These are phyloP conservation scores for Chorisops tibialis DNA, from an alignment of 2,888 invertebrate genomes.

Conservation along the genomic window DNA sequence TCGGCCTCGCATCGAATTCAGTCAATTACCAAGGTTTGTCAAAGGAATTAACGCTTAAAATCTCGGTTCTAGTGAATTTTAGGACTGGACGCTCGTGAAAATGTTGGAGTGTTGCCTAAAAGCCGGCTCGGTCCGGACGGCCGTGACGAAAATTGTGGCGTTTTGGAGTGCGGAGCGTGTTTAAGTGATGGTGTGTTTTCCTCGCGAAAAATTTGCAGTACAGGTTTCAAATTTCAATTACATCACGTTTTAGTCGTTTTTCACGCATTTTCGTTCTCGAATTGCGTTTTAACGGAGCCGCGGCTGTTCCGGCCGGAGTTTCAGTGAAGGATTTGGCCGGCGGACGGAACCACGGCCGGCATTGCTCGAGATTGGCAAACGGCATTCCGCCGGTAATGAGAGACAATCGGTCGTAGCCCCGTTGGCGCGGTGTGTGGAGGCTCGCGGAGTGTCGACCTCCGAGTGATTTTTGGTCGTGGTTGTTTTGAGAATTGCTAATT, in stretches of 20 bases:
- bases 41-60: background rate
- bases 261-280: background rate
- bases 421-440: no score
- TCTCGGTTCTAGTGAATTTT: background rate
- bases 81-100: background rate
- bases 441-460: no score
- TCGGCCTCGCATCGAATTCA: constrained; percentile 5
- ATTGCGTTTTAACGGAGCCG: no score
- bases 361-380: no score
- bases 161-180: background rate
- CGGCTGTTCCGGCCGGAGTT: no score
- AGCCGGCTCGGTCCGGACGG: background rate
- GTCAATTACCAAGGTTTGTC: constrained; percentile 6
- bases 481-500: no score
- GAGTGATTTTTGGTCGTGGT: no score
- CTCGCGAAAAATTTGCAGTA: background rate
- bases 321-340: no score
- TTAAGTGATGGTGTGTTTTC: no score
- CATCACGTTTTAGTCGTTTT: constrained; percentile 3
- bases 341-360: no score
- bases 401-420: no score
- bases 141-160: background rate
- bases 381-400: no score
- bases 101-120: constrained; percentile 1
- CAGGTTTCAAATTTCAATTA: constrained; percentile 10